Base-by-base conservation (phyloP, 2,113 vertebrate species). In the Merops nubicus region DNA sequence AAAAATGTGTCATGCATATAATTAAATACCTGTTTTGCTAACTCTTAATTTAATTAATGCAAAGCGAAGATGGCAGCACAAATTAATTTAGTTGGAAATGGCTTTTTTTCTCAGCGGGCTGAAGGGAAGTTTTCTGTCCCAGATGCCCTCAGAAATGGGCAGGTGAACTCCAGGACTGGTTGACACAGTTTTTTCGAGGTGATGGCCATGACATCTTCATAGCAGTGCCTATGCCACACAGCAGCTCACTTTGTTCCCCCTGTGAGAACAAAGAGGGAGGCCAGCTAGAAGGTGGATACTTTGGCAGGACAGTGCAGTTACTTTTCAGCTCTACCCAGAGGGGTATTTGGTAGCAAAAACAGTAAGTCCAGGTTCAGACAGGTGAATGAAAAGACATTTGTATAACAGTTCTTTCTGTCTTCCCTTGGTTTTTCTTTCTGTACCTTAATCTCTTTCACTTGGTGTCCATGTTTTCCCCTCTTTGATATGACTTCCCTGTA, bases 21-120 rank as follows among this genome's bases (percentile, higher is more conserved):
- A 95, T 96, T 96, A 96, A 96, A 96, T 95, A 97, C 92, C 93
- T 95, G 92, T 93, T 94, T 94, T 93, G 73, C 96, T 93, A 96
- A 94, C 91, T 95, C 88, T 91, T 96, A 83, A 89, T 94, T 91
- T 93, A 96, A 94, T 95, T 96, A 96, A 90, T 92, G 77, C 56
- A 68, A 85, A 93, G 83, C 38, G 88, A 88, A 86, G 80, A 64
- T 93, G 95, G 91, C 83, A 96, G 80, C 69, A 53, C 54, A 60
- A 80, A 95, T 96, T 95, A 96, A 93, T 96, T 96, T 77, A 81
- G 83, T 48, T 87, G 93, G 85, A 95, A 96, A 73, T 89, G 83
- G 73, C 68, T 91, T 89, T 95, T 95, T 91, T 47, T 93, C 68
- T 96, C 93, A 56, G 82, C 78, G 72, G 80, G 65, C 43, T 78